A percentile compares a stretch with the other conserved stretches of the same genome.
Evolutionary conservation across 2,888 invertebrate genomes (phyloP).

Genomic region (Macaria notata): DNA sequence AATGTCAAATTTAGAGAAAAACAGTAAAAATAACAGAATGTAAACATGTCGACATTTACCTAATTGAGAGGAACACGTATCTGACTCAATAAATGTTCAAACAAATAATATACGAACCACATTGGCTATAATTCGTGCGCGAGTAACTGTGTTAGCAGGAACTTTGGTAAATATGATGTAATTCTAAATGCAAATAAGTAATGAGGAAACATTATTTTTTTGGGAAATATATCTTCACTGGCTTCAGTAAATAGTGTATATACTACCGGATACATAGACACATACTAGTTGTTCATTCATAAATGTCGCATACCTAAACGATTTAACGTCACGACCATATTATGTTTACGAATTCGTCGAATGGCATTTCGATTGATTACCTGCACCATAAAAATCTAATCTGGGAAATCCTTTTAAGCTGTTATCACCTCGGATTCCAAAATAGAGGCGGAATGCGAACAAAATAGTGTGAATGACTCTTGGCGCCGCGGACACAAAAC

Average conservation of each 20-base stretch:
- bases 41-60: background rate
- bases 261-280: background rate
- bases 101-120: constrained; percentile 18
- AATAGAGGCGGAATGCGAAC: too few species aligned
- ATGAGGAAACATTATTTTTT: constrained; percentile 26
- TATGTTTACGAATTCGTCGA: background rate
- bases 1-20: constrained; percentile 37
- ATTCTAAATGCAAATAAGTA: constrained; percentile 21
- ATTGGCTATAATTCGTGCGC: constrained; percentile 10
- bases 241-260: background rate
- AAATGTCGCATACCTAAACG: background rate
- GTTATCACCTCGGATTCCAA: background rate
- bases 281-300: constrained; percentile 1
- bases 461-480: constrained; percentile 19
- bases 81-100: constrained; percentile 7
- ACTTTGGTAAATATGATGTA: constrained; percentile 26
- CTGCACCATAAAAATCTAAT: constrained; percentile 1
- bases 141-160: constrained; percentile 4
- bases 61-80: constrained; percentile 6
- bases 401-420: constrained; percentile 4
- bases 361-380: constrained; percentile 1
- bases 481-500: constrained; percentile 18
- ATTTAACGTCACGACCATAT: background rate
- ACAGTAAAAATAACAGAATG: constrained; percentile 13
- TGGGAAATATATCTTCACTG: constrained; percentile 7